These are phyloP conservation scores for Ridgeia piscesae DNA, from an alignment of 1,140 invertebrate species.

Conservation along the genomic window DNA sequence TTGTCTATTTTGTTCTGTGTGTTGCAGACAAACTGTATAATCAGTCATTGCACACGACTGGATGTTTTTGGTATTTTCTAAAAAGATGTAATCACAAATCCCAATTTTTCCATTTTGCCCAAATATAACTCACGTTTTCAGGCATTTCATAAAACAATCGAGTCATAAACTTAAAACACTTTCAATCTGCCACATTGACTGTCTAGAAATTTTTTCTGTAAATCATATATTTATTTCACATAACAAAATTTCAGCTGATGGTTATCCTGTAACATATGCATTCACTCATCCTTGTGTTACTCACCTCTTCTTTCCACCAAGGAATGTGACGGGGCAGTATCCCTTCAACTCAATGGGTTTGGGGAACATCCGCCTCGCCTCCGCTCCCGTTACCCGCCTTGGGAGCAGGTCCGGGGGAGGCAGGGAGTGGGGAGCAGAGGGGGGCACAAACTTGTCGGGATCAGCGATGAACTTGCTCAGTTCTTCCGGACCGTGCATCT, in stretches of 20 bases:
- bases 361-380: constrained; percentile 42
- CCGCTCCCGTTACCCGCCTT: constrained; percentile 37
- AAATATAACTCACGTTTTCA: too few relatives aligned
- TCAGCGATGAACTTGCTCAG: constrained; percentile 49
- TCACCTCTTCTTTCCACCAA: constrained; percentile 54
- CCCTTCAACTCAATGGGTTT: constrained; percentile 48
- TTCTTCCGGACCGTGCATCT: constrained; percentile 49
- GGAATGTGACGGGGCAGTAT: constrained; percentile 58
- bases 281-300: constrained; percentile 13
- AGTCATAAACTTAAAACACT: too few relatives aligned
- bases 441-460: constrained; percentile 55
- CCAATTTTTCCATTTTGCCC: too few relatives aligned
- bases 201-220: too few relatives aligned
- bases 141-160: too few relatives aligned
- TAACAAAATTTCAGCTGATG: not conserved
- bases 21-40: too few relatives aligned
- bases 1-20: too few relatives aligned
- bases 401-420: constrained; percentile 49
- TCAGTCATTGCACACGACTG: too few relatives aligned
- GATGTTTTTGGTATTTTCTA: too few relatives aligned
- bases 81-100: too few relatives aligned
- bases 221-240: constrained; percentile 10
- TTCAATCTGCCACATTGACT: too few relatives aligned
- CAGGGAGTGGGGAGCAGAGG: constrained; percentile 48
- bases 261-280: too few relatives aligned